These are phyloP conservation scores for Eupithecia exiguata DNA, from an alignment of 2,888 invertebrate genomes.

Conservation along the genomic window DNA sequence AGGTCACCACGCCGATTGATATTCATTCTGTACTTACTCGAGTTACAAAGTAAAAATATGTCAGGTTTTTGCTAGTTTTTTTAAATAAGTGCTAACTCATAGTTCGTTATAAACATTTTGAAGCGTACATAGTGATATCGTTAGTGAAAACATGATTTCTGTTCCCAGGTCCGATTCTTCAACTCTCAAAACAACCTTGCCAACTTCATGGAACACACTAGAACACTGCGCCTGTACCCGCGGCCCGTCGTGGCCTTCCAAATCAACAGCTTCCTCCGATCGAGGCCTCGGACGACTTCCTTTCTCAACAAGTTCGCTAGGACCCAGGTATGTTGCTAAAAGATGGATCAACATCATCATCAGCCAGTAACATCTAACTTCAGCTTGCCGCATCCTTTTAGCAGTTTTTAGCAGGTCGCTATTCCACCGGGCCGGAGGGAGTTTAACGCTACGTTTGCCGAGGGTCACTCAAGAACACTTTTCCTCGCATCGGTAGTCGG, in stretches of 20 bases:
- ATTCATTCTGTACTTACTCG: background rate
- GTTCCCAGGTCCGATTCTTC: constrained; percentile 93
- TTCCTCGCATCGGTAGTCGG: too few relatives aligned
- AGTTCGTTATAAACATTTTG: too few relatives aligned
- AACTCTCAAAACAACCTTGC: constrained; percentile 98
- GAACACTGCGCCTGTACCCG: constrained; percentile 97
- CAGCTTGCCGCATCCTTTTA: background rate
- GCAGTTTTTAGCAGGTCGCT: background rate
- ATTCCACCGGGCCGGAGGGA: background rate
- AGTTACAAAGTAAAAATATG: too few relatives aligned
- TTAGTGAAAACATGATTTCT: too few relatives aligned
- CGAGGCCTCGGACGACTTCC: constrained; percentile 93
- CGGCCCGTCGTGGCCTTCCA: constrained; percentile 99
- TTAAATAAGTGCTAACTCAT: too few relatives aligned
- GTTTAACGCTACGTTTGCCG: too few relatives aligned
- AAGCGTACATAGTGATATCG: too few relatives aligned
- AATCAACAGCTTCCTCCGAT: constrained; percentile 97
- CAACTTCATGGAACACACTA: constrained; percentile 98
- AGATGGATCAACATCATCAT: background rate
- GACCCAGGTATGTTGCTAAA: constrained; percentile 87
- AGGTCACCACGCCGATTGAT: too few relatives aligned
- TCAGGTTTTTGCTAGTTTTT: too few relatives aligned
- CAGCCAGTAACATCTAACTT: background rate
- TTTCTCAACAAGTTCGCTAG: constrained; percentile 96
- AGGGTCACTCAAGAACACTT: too few relatives aligned